Evolutionary conservation across 1,140 invertebrate species (phyloP).

Genomic region (Pachypsylla venusta): DNA sequence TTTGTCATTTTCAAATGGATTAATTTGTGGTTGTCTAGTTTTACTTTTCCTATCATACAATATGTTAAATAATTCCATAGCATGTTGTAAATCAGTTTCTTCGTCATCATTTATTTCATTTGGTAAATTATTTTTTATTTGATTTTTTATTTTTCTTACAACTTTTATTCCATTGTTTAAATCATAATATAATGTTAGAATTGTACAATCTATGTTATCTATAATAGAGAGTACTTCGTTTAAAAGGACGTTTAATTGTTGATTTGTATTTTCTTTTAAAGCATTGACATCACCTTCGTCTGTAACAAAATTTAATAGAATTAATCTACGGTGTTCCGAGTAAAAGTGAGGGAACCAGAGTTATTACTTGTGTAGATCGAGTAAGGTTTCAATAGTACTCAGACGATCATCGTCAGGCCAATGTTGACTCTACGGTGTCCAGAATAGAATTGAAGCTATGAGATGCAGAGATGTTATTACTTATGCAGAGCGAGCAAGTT

Average conservation of each 20-base stretch:
- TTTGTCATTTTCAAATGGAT: neutral
- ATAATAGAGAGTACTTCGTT: neutral
- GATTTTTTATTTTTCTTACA: neutral
- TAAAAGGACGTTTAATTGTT: neutral
- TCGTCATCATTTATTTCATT: neutral
- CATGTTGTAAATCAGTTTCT: neutral
- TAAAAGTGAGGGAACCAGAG: no score
- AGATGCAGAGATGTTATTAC: no score
- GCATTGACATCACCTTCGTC: no score
- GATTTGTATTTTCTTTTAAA: neutral
- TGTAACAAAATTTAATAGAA: no score
- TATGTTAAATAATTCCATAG: neutral
- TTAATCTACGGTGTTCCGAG: no score
- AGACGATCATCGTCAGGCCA: no score
- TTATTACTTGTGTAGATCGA: no score
- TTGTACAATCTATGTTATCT: neutral
- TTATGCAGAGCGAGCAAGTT: no score
- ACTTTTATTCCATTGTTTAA: neutral
- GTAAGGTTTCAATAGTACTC: no score
- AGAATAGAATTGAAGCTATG: no score
- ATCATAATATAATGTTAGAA: neutral
- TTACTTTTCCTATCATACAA: neutral
- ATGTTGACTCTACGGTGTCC: no score
- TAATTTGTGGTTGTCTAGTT: neutral
- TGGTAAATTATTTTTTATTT: neutral